Percentiles rank a stretch among this genome's conserved stretches.
Evolutionary conservation across 2,113 vertebrate genomes (phyloP).

Genomic region (Ardeotis arabs): DNA sequence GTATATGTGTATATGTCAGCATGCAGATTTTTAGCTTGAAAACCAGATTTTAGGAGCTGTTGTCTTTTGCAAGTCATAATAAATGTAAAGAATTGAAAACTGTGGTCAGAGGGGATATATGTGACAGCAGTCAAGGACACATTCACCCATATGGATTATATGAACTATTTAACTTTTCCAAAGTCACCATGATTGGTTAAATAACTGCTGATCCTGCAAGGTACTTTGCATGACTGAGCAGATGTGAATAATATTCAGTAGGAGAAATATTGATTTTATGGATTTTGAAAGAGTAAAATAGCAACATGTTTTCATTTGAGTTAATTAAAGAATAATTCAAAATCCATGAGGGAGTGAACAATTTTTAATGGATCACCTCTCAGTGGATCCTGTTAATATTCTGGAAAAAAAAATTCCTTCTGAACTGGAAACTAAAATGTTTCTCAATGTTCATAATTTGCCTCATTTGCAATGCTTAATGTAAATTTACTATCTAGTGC

Average conservation of each 20-base stretch:
- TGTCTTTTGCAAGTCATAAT: not conserved
- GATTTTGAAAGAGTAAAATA: not conserved
- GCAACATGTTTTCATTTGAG: not conserved
- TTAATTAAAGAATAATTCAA: not conserved
- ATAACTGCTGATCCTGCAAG: not conserved
- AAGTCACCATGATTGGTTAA: not conserved
- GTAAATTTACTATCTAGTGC: not conserved
- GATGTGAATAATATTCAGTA: not conserved
- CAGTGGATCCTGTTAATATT: not conserved
- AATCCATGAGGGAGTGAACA: not conserved
- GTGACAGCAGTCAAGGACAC: not conserved
- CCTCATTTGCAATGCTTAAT: not conserved
- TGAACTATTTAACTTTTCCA: not conserved
- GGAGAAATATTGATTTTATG: not conserved
- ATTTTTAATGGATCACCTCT: not conserved
- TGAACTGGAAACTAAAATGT: not conserved
- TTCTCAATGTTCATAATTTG: not conserved
- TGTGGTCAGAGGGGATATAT: not conserved
- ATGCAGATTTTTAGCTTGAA: not conserved
- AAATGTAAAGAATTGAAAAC: not conserved
- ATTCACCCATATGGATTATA: not conserved
- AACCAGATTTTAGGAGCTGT: not conserved
- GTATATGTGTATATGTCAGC: not conserved
- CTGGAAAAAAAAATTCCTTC: not conserved
- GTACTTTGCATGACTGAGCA: not conserved